phyloP scores from a whole-genome alignment of 2,113 vertebrate species.

The Eretmodus cyanostictus region DNA sequence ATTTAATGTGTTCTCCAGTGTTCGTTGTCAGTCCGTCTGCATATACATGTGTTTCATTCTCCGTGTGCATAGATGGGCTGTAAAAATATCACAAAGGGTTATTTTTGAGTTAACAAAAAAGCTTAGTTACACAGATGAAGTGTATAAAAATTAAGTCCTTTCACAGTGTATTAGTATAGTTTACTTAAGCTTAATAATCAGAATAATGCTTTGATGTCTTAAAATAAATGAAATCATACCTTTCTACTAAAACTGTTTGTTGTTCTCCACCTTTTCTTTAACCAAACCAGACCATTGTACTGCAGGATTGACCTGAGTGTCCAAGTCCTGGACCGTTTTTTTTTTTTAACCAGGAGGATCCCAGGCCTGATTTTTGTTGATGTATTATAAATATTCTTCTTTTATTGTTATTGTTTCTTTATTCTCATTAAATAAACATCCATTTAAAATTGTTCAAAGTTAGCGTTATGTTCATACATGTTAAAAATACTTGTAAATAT shows the following conservation, averaged over 20 bases:
- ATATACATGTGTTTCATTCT: not conserved
- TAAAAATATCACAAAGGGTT: not conserved
- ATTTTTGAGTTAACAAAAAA: not conserved
- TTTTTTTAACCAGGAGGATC: not conserved
- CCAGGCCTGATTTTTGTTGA: not conserved
- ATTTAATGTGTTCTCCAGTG: not conserved
- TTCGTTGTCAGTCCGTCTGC: not conserved
- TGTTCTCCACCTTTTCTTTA: not conserved
- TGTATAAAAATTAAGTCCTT: not conserved
- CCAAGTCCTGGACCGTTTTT: accelerated
- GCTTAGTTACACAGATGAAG: not conserved
- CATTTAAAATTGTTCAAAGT: not conserved
- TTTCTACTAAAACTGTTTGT: not conserved
- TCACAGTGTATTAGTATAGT: not conserved
- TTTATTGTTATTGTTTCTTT: not conserved
- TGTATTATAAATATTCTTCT: not conserved
- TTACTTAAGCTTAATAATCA: not conserved
- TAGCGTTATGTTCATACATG: not conserved
- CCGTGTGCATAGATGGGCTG: not conserved
- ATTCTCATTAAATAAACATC: not conserved
- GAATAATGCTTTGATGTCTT: not conserved
- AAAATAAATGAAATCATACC: not conserved
- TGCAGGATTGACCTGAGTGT: not conserved
- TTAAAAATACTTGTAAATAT: not conserved
- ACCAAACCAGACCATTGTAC: not conserved